Conservation (phyloP, 2,113 vertebrate species). For the Oxyruncus cristatus region DNA sequence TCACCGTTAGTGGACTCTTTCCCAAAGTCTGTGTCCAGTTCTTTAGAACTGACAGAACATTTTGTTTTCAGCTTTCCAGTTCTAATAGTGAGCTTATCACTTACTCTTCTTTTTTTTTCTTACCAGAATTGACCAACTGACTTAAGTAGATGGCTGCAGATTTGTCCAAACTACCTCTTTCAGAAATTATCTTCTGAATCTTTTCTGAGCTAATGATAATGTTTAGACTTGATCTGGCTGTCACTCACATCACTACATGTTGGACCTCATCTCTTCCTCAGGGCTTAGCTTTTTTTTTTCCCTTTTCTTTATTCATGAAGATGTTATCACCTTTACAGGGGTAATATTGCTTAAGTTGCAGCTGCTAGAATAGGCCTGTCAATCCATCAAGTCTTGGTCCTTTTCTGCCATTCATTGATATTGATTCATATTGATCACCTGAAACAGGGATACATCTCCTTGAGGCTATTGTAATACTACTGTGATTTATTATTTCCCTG, state of each 20-base stretch:
- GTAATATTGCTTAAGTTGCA: not conserved
- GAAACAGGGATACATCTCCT: not conserved
- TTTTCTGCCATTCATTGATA: not conserved
- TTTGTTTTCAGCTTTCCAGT: not conserved
- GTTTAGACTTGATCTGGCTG: not conserved
- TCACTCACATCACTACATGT: not conserved
- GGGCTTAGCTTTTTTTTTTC: not conserved
- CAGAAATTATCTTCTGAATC: not conserved
- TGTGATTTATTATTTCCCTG: not conserved
- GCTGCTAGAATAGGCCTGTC: not conserved
- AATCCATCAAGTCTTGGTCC: not conserved
- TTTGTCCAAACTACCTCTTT: not conserved
- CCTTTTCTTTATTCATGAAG: not conserved
- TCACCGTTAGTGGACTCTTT: not conserved
- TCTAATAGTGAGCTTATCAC: not conserved
- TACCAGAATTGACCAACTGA: not conserved
- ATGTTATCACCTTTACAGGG: not conserved
- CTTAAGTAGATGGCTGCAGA: not conserved
- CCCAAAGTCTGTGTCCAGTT: not conserved
- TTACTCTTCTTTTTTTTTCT: not conserved
- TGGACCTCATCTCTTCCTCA: not conserved
- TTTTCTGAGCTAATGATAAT: not conserved
- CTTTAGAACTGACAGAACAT: not conserved
- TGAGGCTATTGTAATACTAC: not conserved
- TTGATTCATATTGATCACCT: not conserved